Conservation (phyloP, 2,888 invertebrate genomes). For the Leptopilina myrica region DNA sequence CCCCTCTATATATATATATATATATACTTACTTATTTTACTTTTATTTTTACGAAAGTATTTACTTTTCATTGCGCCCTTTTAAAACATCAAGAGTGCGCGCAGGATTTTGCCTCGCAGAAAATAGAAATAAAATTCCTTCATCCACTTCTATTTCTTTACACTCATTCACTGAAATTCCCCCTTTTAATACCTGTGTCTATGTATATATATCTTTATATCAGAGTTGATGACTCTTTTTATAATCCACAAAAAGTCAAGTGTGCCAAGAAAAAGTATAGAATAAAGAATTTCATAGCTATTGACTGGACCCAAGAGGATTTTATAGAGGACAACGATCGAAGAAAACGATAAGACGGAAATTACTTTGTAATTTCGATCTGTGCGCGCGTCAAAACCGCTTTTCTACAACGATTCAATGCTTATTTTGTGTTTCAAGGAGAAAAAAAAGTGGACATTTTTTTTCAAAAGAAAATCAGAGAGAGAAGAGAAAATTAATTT, state of each 20-base stretch:
- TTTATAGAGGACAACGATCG: constrained; percentile 24
- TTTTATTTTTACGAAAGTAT: neutral
- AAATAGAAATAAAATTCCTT: neutral
- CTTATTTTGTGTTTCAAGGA: neutral
- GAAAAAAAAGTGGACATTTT: neutral
- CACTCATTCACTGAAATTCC: neutral
- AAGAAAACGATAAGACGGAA: constrained; percentile 39
- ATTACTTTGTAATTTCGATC: constrained; percentile 19
- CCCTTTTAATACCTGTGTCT: neutral
- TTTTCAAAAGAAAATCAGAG: too few species aligned
- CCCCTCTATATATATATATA: too few species aligned
- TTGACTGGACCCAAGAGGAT: neutral
- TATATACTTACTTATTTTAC: too few species aligned
- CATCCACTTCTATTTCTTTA: constrained; percentile 2
- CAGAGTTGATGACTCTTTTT: constrained; percentile 10
- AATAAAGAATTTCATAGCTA: constrained; percentile 11
- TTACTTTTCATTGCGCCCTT: constrained; percentile 1
- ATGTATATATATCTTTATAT: neutral
- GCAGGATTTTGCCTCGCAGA: neutral
- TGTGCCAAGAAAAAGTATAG: neutral
- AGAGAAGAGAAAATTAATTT: too few species aligned
- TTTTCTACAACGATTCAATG: neutral
- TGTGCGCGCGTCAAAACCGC: neutral
- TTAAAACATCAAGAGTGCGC: neutral
- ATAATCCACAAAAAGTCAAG: neutral